Evolutionary conservation across 2,113 vertebrate species (phyloP), one percentile per base, ranked within the genome.

Genomic region (Nesoenas mayeri): DNA sequence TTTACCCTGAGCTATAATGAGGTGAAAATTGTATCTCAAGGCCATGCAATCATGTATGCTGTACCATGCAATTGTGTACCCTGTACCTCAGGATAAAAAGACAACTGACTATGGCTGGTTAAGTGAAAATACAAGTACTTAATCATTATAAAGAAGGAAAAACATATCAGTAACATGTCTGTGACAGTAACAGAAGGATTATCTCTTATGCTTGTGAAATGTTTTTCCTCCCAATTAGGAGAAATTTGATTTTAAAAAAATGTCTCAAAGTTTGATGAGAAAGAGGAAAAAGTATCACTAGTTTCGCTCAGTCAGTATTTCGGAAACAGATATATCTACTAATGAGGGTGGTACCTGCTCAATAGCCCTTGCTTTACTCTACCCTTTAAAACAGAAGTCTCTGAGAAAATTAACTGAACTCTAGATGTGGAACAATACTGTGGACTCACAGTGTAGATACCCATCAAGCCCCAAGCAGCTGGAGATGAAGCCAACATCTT

Each of bases 121-220:
- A 51, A 84, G 50, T 0, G 3, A 90, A 85, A 15, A 34, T 20
- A 13, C 12, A 87, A 79, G 24, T 20, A 57, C 9, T 77, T 85
- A 1, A 11, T 15, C 9, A 17, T 6, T 75, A 21, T 25, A 50
- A 79, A 56, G 19, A 56, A 57, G 18, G 19, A 60, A 58, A 80
- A 85, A 53, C 31, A 48, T 9, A 0, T 0, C 25, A 48, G 16
- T 18, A 56, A 29, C 3, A 3, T 42, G 84, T 66, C 34, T 74
- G 12, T 60, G 34, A 60, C 0, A 2, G 7, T 51, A 79, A 77
- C 8, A 71, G 61, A 70, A 73, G 4, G 50, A 61, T 50, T 78
- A 5, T 42, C 31, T 75, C 28, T 40, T 38, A 16, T 22, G 12
- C 8, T 21, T 71, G 3, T 31, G 31, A 62, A 0, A 1, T 36